These are phyloP conservation scores for Cancer borealis DNA, from an alignment of 2,888 invertebrate genomes.

Conservation along the genomic window DNA sequence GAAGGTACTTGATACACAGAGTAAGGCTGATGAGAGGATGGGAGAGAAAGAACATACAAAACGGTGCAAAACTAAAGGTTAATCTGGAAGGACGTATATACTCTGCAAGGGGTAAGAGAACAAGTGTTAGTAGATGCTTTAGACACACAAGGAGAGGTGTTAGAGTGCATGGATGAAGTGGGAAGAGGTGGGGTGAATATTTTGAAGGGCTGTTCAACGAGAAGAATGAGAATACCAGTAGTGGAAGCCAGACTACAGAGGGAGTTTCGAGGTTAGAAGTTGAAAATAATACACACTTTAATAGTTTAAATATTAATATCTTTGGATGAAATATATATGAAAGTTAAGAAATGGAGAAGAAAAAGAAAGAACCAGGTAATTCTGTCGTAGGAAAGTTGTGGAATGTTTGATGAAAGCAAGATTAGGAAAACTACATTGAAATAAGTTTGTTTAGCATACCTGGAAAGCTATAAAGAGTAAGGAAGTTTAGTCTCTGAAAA, in stretches of 20 bases:
- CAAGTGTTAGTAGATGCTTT: background rate
- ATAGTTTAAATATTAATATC: too few relatives aligned
- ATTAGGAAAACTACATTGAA: too few relatives aligned
- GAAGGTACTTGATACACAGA: background rate
- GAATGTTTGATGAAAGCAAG: too few relatives aligned
- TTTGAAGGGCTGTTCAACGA: constrained; percentile 11
- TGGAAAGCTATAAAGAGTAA: too few relatives aligned
- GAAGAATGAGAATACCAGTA: background rate
- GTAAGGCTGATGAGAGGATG: background rate
- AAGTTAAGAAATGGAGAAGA: too few relatives aligned
- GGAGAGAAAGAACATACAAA: background rate
- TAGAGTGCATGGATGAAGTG: background rate
- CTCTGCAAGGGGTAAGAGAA: background rate
- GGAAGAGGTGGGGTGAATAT: background rate
- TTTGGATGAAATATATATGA: too few relatives aligned
- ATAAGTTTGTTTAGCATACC: too few relatives aligned
- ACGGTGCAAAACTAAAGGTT: background rate
- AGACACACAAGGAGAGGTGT: background rate
- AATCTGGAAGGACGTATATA: background rate
- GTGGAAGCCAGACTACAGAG: background rate
- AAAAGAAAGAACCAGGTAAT: too few relatives aligned
- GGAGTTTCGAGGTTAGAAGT: background rate
- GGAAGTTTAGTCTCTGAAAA: too few relatives aligned
- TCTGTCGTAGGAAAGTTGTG: too few relatives aligned
- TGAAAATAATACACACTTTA: too few relatives aligned